These are phyloP conservation scores for Trissolcus japonicus DNA, from an alignment of 2,888 invertebrate species.

Conservation along the genomic window DNA sequence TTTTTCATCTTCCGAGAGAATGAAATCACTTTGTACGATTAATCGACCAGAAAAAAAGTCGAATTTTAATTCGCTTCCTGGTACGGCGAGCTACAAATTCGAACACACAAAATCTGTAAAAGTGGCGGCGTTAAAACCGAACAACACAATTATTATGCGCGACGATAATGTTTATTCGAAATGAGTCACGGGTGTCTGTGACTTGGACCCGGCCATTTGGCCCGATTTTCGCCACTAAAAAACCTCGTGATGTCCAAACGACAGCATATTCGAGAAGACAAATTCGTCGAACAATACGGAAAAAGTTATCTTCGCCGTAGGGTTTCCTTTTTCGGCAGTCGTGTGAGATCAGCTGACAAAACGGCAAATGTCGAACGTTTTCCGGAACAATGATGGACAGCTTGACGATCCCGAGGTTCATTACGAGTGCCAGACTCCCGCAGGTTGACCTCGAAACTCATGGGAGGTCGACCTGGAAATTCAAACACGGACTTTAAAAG, in stretches of 20 bases:
- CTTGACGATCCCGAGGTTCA: constrained; percentile 66
- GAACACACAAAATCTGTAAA: too few relatives aligned
- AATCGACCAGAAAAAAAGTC: too few relatives aligned
- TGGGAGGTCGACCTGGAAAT: constrained; percentile 65
- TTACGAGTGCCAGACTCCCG: constrained; percentile 73
- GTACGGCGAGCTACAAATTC: too few relatives aligned
- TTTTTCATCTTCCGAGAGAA: too few relatives aligned
- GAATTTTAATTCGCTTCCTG: too few relatives aligned
- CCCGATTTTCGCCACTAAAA: constrained; percentile 60
- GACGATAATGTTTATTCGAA: not conserved
- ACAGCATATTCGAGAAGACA: constrained; percentile 66
- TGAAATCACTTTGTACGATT: too few relatives aligned
- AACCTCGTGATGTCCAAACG: constrained; percentile 68
- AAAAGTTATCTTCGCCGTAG: constrained; percentile 70
- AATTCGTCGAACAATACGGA: constrained; percentile 70
- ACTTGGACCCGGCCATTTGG: constrained; percentile 9
- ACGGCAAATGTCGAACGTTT: constrained; percentile 47
- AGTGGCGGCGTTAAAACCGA: not conserved
- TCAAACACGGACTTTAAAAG: constrained; percentile 56
- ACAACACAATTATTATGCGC: constrained; percentile 1
- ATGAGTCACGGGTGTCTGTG: not conserved
- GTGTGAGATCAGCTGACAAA: constrained; percentile 40
- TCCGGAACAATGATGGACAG: constrained; percentile 57
- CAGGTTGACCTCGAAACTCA: constrained; percentile 67
- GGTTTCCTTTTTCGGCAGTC: constrained; percentile 59